Conservation (phyloP, 2,888 invertebrate genomes). For the Lasius fuliginosus region DNA sequence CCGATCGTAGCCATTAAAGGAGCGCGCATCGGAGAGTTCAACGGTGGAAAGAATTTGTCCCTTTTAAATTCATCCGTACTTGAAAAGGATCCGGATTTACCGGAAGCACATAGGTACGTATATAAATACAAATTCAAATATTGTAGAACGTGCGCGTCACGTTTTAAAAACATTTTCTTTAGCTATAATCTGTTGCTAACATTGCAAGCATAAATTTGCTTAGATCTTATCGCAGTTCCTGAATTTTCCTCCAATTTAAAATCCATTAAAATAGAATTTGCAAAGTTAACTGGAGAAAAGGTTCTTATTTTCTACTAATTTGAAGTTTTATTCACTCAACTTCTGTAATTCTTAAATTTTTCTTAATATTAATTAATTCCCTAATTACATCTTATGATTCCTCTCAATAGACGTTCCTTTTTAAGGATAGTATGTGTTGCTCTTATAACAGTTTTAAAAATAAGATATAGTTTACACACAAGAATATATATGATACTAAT, state of each 20-base stretch:
- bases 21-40: conserved; percentile 94
- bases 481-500: neutral
- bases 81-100: conserved; percentile 95
- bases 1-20: conserved; percentile 96
- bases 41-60: conserved; percentile 92
- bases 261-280: neutral
- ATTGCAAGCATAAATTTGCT: too few species aligned
- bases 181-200: too few species aligned
- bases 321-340: neutral
- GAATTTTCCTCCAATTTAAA: too few species aligned
- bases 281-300: neutral
- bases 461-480: neutral
- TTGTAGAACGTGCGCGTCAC: too few species aligned
- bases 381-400: neutral
- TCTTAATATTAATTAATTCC: neutral
- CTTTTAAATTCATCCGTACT: conserved; percentile 89
- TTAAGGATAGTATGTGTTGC: neutral
- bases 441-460: neutral
- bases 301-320: neutral
- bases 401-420: neutral
- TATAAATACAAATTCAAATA: neutral
- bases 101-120: conserved; percentile 91
- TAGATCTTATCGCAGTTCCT: too few species aligned
- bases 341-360: too few species aligned
- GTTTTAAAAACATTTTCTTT: too few species aligned